Evolutionary conservation across 1,140 invertebrate genomes (phyloP).

Genomic region (Gyrodactylus bullatarudis): DNA sequence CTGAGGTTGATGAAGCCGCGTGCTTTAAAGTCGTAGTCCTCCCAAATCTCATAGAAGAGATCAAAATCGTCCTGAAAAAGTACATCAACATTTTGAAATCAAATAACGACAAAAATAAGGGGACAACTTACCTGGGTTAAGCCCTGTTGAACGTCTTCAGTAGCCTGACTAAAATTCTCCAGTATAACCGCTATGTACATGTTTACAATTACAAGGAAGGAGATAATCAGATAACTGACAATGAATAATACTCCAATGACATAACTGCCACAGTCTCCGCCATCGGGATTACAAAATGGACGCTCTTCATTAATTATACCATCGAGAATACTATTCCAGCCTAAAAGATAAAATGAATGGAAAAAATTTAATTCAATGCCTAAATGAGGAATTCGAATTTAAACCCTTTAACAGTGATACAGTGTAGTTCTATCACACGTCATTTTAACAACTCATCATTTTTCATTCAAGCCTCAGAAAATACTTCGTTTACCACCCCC

Average conservation of each 20-base stretch:
- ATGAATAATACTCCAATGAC: constrained; percentile 69
- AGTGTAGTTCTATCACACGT: too few species aligned
- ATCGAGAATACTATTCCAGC: constrained; percentile 72
- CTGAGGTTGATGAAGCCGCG: constrained; percentile 78
- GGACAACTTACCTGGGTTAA: constrained; percentile 31
- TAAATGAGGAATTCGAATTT: too few species aligned
- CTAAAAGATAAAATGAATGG: constrained; percentile 14
- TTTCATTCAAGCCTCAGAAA: background rate
- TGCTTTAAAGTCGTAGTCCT: constrained; percentile 79
- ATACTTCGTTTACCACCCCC: too few species aligned
- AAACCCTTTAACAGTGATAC: too few species aligned
- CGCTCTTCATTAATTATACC: constrained; percentile 58
- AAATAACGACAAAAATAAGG: background rate
- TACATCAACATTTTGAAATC: background rate
- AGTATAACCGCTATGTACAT: constrained; percentile 97
- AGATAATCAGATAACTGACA: constrained; percentile 74
- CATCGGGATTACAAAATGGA: constrained; percentile 33
- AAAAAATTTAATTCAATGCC: background rate
- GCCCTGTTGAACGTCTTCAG: constrained; percentile 86
- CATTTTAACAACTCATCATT: background rate
- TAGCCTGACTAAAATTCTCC: constrained; percentile 87
- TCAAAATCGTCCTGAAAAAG: constrained; percentile 92
- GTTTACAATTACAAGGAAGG: constrained; percentile 87
- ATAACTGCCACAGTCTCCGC: constrained; percentile 43
- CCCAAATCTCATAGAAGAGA: constrained; percentile 98